phyloP scores from a whole-genome alignment of 2,888 invertebrate genomes.

The Osmoderma eremita region DNA sequence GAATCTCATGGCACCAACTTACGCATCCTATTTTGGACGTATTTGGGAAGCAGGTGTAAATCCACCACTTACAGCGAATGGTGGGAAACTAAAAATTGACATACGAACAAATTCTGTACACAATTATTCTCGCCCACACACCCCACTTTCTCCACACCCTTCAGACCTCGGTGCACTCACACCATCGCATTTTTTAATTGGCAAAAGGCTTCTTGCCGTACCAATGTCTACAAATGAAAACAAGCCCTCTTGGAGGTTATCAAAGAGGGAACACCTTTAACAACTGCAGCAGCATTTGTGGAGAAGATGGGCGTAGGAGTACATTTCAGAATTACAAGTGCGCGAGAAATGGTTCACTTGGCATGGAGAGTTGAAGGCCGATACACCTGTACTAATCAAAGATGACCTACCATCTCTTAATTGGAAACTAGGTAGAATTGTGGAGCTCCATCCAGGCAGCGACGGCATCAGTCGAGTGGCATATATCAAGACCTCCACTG shows the following conservation, averaged over 20 bases:
- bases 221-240: neutral
- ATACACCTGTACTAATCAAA: conserved; percentile 36
- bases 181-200: neutral
- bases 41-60: too few species aligned
- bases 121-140: too few species aligned
- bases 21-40: conserved; percentile 39
- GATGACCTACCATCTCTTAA: conserved; percentile 42
- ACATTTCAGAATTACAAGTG: conserved; percentile 46
- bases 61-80: too few species aligned
- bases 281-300: conserved; percentile 45
- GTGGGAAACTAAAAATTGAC: too few species aligned
- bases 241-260: conserved; percentile 16
- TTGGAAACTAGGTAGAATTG: conserved; percentile 39
- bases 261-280: conserved; percentile 47
- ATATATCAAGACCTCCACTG: neutral
- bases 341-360: conserved; percentile 44
- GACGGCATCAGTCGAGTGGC: conserved; percentile 22
- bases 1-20: conserved; percentile 42
- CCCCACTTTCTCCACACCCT: too few species aligned
- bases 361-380: neutral
- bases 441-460: neutral
- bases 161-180: too few species aligned
- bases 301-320: conserved; percentile 49
- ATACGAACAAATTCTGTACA: too few species aligned
- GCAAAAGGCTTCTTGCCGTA: neutral